Percentiles rank a stretch among this genome's conserved stretches.
Conservation (phyloP, 2,797 vertebrate species). For the Notoglanidium macrostoma region DNA sequence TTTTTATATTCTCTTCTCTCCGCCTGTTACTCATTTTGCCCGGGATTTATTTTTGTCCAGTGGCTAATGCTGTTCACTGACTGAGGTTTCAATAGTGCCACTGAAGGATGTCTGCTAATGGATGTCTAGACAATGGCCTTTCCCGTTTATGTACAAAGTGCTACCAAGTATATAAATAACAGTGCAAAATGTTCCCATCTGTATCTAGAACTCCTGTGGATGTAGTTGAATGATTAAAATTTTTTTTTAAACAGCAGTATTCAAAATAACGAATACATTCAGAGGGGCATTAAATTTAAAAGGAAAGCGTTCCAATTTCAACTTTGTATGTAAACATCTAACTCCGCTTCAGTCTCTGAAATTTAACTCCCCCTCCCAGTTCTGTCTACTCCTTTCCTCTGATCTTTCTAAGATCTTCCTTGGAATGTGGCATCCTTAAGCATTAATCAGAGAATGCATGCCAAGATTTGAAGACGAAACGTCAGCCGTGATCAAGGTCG, state of each 20-base stretch:
- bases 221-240: neutral
- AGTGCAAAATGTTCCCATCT: neutral
- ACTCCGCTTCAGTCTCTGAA: too few relatives aligned
- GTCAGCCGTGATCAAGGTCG: neutral
- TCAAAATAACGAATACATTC: neutral
- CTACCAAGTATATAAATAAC: neutral
- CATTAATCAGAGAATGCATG: neutral
- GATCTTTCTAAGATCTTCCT: neutral
- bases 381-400: neutral
- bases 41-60: neutral
- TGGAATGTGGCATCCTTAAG: neutral
- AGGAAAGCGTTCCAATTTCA: neutral
- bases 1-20: neutral
- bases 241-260: neutral
- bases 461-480: neutral
- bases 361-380: neutral
- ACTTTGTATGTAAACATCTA: neutral
- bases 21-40: neutral
- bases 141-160: neutral
- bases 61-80: neutral
- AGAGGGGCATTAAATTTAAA: neutral
- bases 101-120: neutral
- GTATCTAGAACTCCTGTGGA: neutral
- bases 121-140: slow-evolving; percentile 33
- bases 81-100: neutral